Evolutionary conservation across 1,140 invertebrate genomes (phyloP), one percentile per base, ranked within the genome.

Genomic region (Ridgeia piscesae): DNA sequence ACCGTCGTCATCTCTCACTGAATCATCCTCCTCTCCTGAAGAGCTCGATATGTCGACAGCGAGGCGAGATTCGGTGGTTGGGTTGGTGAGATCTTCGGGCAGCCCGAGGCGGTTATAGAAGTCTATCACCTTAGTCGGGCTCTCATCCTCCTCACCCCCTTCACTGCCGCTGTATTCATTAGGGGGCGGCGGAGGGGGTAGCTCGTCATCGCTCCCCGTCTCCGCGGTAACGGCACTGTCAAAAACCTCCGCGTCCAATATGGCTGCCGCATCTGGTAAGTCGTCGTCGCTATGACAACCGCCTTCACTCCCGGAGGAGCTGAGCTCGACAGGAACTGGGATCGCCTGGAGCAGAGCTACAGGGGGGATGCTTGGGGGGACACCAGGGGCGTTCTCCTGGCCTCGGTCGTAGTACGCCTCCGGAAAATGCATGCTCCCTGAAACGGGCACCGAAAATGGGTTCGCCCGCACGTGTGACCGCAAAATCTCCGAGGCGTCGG

Each of bases 371-470:
- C 58, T 77, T 9, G 58, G 58, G 27, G 58, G 58, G 27, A 21
- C 2, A 31, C 27, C 27, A 77, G 58, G 58, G 27, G 27, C 2
- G 17, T 77, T 77, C 14, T 77, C 58, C 58, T 21, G 11, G 35
- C 17, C 17, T 14, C 89, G 4, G 89, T 90, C 31, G 17, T 42
- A 42, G 34, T 90, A 14, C 89, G 89, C 89, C n/a, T 90, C 89
- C 11, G 34, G 35, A 34, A 42, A 42, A 34, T 34, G 34, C 34
- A 34, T 90, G 89, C 89, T 90, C n/a, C 89, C 91, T 34, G 91
- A 50, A 33, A 91, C 33, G 21, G 48, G 91, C 50, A 91, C 91
- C 31, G 91, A 91, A 48, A 48, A 91, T 50, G 91, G 91, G 91
- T 91, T 91, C 34, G 91, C 91, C 33, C 14, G 34, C 8, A 50